Evolutionary conservation across 1,140 invertebrate species (phyloP), one percentile per base, ranked within the genome.

Genomic region (Pristionchus pacificus): DNA sequence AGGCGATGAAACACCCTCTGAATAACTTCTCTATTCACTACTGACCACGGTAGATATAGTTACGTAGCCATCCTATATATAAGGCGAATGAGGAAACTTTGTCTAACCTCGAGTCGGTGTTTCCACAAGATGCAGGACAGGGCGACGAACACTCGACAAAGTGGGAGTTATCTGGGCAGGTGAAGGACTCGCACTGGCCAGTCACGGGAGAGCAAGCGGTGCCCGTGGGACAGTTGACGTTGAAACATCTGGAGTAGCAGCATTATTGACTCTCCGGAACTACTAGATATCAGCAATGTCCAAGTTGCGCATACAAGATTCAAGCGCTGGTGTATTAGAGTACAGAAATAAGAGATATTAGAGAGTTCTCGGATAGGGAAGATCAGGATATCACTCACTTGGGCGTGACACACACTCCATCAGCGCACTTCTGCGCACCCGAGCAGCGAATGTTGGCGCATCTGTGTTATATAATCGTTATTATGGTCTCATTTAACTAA

Each of bases 81-180:
- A n/a, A n/a, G n/a, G n/a, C n/a, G n/a, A n/a, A n/a, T n/a, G n/a
- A n/a, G n/a, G n/a, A n/a, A n/a, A n/a, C n/a, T n/a, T n/a, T n/a
- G n/a, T n/a, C n/a, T n/a, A n/a, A n/a, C n/a, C n/a, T n/a, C n/a
- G n/a, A n/a, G n/a, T n/a, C n/a, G n/a, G n/a, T n/a, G n/a, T 55
- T 27, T 19, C 32, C 32, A 55, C 57, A 55, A 49, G 57, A 24
- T 38, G 38, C 31, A 13, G 65, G 38, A 14, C 65, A 66, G n/a
- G 65, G 38, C 27, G 38, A 66, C 6, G 65, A 27, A 29, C 65
- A 66, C n/a, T 55, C 32, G 33, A 55, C 57, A 15, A 28, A 33
- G 28, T 55, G 57, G 19, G 33, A 29, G 2, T 55, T 33, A 27
- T 33, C 38, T 38, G 38, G 28, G 57, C 65, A 55, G 24, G 38